Evolutionary conservation across 1,140 invertebrate species (phyloP), one percentile per base, ranked within the genome.

Genomic region (Cydia pomonella): DNA sequence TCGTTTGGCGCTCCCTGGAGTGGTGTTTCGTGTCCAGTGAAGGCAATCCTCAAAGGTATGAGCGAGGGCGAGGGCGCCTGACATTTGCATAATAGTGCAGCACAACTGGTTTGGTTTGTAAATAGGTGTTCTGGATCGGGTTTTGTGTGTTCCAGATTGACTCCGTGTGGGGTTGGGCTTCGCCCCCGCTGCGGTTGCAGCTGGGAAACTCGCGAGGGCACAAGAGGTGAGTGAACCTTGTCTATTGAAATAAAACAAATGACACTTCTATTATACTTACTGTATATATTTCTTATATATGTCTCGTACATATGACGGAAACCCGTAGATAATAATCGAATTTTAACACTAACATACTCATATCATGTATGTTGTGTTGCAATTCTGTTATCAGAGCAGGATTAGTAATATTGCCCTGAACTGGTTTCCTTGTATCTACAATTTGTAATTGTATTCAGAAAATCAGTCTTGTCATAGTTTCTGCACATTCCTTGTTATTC

Each of bases 111-210:
- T 77, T 77, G 44, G 77, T 78, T 80, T 74, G 66, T 77, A 33
- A 38, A 64, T 44, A 44, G 27, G 71, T 33, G 27, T 41, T 72
- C 64, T 74, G 38, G 21, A 27, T 12, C 9, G 23, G 66, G 69
- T 75, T 72, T 71, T 75, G 74, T 78, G 80, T 81, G 75, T 86
- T 89, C 82, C 93, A 97, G 96, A 97, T 97, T 96, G 96, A 97
- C 94, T 96, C 96, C 89, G 96, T 97, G 96, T 97, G 97, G 97
- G 96, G 96, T 94, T 97, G 97, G 96, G 96, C 96, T 94, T 97
- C 96, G 94, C 96, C 96, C 95, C 96, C 96, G 95, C 96, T 97
- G 95, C 96, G 96, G 87, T 95, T 97, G 93, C 96, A 96, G 93
- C 94, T 95, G 94, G 94, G 95, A 88, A 94, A 95, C 93, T 94